A percentile compares a stretch with the other conserved stretches of the same genome.
phyloP scores from a whole-genome alignment of 2,888 invertebrate genomes.

The Parnassius glacialis region DNA sequence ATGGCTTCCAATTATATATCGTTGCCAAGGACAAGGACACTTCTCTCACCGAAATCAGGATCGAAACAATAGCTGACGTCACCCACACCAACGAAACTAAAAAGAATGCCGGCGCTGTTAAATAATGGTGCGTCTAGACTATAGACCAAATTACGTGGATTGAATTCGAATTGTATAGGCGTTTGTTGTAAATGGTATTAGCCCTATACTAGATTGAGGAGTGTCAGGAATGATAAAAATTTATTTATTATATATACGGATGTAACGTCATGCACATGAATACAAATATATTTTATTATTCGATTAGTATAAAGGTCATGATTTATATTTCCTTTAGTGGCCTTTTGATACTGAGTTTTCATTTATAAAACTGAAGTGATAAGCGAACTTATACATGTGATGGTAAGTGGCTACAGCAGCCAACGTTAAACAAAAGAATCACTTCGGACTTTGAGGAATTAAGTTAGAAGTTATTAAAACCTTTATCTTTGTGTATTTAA shows the following conservation, averaged over 20 bases:
- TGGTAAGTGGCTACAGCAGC: too few species aligned
- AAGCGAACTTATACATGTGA: too few species aligned
- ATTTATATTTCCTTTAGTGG: constrained; percentile 13
- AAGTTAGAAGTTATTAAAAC: too few species aligned
- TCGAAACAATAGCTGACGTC: constrained; percentile 23
- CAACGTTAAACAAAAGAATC: too few species aligned
- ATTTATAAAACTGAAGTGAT: too few species aligned
- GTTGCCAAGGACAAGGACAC: constrained; percentile 8
- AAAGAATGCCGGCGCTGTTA: constrained; percentile 18
- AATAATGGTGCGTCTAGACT: constrained; percentile 7
- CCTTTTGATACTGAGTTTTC: too few species aligned
- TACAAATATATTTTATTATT: constrained; percentile 18
- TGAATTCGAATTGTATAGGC: constrained; percentile 5
- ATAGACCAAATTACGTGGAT: constrained; percentile 9
- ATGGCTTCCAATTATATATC: constrained; percentile 17
- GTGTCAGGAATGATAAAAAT: constrained; percentile 4
- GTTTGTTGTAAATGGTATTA: neutral
- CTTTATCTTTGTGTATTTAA: too few species aligned
- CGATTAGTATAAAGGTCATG: constrained; percentile 2
- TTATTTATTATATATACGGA: constrained; percentile 16
- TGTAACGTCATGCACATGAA: constrained; percentile 4
- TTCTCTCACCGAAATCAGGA: constrained; percentile 9
- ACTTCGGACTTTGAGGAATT: too few species aligned
- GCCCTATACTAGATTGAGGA: neutral
- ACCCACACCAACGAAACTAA: constrained; percentile 12